These are phyloP conservation scores for Parazoanthus darwini DNA, from an alignment of 92 coral and sea anemone species.

Conservation along the genomic window DNA sequence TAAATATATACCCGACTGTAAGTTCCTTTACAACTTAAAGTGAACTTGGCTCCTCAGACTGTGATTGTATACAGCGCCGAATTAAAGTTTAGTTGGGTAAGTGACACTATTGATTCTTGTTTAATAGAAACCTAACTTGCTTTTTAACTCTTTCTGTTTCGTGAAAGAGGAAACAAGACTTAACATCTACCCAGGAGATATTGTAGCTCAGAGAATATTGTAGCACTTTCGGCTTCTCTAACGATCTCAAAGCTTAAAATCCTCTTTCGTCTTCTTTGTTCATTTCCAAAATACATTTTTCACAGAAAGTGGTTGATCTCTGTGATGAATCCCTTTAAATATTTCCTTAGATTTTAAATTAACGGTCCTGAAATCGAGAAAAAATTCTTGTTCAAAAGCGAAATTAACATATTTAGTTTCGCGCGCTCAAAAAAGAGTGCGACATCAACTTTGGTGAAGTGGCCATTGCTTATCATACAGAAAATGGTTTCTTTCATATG, in stretches of 20 bases:
- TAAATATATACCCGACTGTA: neutral
- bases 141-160: too few species aligned
- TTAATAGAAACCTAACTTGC: neutral
- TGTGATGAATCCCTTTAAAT: neutral
- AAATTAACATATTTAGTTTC: neutral
- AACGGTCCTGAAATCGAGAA: neutral
- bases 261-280: neutral
- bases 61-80: neutral
- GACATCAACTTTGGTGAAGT: neutral
- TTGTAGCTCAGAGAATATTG: neutral
- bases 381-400: neutral
- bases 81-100: neutral
- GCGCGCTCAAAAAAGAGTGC: neutral
- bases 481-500: too few species aligned
- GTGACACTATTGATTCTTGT: neutral
- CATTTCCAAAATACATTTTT: neutral
- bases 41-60: neutral
- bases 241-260: neutral
- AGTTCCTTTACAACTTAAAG: neutral
- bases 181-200: neutral
- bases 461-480: neutral
- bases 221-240: neutral
- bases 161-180: neutral
- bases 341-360: neutral
- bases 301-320: neutral